phyloP scores from a whole-genome alignment of 2,888 invertebrate genomes.

The Scaptomyza tumidula region DNA sequence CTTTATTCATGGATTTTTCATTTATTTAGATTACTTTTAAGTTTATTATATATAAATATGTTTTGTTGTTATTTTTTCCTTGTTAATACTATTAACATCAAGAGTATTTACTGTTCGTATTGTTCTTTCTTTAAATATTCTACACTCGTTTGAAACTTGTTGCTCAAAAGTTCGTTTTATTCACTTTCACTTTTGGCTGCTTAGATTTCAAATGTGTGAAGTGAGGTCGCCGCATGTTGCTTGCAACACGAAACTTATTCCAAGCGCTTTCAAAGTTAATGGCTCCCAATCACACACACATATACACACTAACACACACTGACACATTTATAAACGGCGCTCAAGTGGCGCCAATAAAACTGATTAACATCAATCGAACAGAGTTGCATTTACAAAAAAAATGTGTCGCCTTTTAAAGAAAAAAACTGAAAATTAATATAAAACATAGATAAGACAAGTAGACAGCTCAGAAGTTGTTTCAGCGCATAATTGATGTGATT shows the following conservation, averaged over 20 bases:
- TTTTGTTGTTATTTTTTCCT: background rate
- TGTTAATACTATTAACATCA: too few relatives aligned
- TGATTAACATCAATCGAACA: constrained; percentile 75
- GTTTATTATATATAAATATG: too few relatives aligned
- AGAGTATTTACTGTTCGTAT: background rate
- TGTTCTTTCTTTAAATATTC: background rate
- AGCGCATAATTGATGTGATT: constrained; percentile 79
- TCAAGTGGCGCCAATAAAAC: constrained; percentile 79
- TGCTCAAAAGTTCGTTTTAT: constrained; percentile 53
- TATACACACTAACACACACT: background rate
- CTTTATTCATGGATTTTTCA: too few relatives aligned
- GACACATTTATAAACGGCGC: constrained; percentile 24
- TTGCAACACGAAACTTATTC: constrained; percentile 55
- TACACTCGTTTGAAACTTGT: constrained; percentile 19
- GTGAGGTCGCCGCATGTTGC: constrained; percentile 29
- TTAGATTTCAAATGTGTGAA: constrained; percentile 19
- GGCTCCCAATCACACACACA: constrained; percentile 50
- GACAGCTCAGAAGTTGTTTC: constrained; percentile 66
- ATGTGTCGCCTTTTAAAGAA: constrained; percentile 5
- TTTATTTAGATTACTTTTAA: too few relatives aligned
- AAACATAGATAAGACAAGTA: constrained; percentile 60
- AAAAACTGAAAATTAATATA: constrained; percentile 8
- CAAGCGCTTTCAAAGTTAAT: too few relatives aligned
- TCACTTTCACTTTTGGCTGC: constrained; percentile 64
- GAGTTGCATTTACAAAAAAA: constrained; percentile 28